These are phyloP conservation scores for Ormyrus pomaceus DNA, from an alignment of 2,888 invertebrate genomes.

Conservation along the genomic window DNA sequence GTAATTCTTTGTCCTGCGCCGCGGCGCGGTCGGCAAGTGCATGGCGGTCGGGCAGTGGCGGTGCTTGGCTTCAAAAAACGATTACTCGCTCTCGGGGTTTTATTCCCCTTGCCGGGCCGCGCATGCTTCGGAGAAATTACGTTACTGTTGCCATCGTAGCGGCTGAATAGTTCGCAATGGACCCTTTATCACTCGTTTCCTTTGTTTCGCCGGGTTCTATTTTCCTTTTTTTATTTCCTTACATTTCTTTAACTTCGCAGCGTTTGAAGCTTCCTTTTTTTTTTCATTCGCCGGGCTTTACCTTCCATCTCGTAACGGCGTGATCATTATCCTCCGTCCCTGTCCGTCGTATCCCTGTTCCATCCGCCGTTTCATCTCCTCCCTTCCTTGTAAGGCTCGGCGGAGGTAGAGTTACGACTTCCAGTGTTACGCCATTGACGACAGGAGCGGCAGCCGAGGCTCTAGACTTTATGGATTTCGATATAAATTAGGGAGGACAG, in stretches of 20 bases:
- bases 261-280: background rate
- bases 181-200: conserved; percentile 54
- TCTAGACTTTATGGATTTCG: conserved; percentile 63
- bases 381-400: background rate
- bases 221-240: conserved; percentile 35
- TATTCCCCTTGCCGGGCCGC: background rate
- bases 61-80: no score
- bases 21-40: no score
- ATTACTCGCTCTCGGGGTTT: no score
- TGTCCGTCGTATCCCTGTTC: background rate
- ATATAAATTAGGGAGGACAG: conserved; percentile 57
- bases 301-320: background rate
- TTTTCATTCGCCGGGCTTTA: conserved; percentile 12
- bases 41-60: no score
- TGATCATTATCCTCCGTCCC: background rate
- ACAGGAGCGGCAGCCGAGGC: conserved; percentile 56
- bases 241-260: conserved; percentile 27
- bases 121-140: conserved; percentile 67
- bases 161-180: conserved; percentile 74
- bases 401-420: no score
- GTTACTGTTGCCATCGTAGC: conserved; percentile 74
- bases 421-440: background rate
- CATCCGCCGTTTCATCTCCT: background rate
- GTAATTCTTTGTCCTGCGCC: no score
- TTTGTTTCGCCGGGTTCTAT: conserved; percentile 32